These are phyloP conservation scores for Rhopalosiphum nymphaeae DNA, from an alignment of 2,888 invertebrate species.

Conservation along the genomic window DNA sequence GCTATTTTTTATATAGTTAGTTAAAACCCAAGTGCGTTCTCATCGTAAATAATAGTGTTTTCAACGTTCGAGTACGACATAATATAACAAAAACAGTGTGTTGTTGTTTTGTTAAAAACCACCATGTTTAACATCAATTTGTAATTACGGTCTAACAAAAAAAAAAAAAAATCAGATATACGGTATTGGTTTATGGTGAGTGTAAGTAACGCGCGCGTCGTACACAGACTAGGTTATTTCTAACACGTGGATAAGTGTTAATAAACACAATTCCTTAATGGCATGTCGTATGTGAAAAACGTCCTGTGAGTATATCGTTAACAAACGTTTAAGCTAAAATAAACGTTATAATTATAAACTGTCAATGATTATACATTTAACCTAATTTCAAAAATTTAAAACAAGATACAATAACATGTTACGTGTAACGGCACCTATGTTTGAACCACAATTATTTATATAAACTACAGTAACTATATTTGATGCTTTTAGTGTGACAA, in stretches of 20 bases:
- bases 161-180: constrained; percentile 5
- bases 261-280: not conserved
- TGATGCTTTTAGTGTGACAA: not conserved
- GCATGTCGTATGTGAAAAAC: not conserved
- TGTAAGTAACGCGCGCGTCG: too few species aligned
- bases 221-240: not conserved
- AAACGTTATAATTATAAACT: not conserved
- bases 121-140: not conserved
- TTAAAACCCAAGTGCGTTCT: not conserved
- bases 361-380: constrained; percentile 1
- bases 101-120: not conserved
- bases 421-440: not conserved
- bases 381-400: not conserved
- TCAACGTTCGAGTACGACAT: not conserved
- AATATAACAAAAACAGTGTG: not conserved
- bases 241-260: not conserved
- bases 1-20: not conserved
- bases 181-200: not conserved
- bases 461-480: not conserved
- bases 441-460: not conserved
- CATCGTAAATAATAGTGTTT: not conserved
- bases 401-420: not conserved
- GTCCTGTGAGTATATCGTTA: not conserved
- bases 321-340: not conserved
- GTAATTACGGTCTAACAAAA: not conserved